Percentiles rank a stretch among this genome's conserved stretches.
Conservation (phyloP, 35 echinoderm and acorn worm genomes). For the Amphiura filiformis region DNA sequence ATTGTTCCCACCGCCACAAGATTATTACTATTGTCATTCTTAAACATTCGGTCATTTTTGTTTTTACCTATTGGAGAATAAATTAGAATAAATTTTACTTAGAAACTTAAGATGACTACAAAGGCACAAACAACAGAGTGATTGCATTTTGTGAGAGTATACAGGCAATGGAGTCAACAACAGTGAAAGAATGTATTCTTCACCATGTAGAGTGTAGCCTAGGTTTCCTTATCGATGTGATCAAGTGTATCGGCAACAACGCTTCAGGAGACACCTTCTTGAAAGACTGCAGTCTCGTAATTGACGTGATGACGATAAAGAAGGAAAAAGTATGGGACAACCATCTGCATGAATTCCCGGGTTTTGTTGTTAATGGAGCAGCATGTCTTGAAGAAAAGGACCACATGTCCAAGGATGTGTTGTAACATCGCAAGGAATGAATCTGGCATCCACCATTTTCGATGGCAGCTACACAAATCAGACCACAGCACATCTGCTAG, state of each 20-base stretch:
- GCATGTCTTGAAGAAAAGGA: neutral
- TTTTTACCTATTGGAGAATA: too few relatives aligned
- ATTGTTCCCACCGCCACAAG: too few relatives aligned
- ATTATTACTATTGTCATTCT: too few relatives aligned
- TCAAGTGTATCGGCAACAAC: neutral
- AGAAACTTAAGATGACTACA: too few relatives aligned
- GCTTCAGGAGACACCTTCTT: neutral
- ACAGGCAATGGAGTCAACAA: too few relatives aligned
- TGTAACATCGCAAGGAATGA: conserved; percentile 15
- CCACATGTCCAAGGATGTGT: neutral
- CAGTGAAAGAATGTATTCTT: too few relatives aligned
- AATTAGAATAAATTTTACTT: too few relatives aligned
- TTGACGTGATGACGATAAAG: conserved; percentile 26
- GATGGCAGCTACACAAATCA: conserved; percentile 8
- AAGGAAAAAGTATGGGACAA: neutral
- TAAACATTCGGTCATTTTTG: too few relatives aligned
- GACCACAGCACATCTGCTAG: neutral
- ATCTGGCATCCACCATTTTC: neutral
- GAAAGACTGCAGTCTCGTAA: neutral
- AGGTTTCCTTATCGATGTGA: neutral
- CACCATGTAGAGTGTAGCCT: conserved; percentile 22
- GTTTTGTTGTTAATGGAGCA: conserved; percentile 15
- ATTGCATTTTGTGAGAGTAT: too few relatives aligned
- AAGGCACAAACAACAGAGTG: too few relatives aligned
- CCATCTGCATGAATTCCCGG: neutral